These are phyloP conservation scores for Tethya wilhelma DNA, from an alignment of 37 sponge, comb jelly and placozoan genomes.

Conservation along the genomic window DNA sequence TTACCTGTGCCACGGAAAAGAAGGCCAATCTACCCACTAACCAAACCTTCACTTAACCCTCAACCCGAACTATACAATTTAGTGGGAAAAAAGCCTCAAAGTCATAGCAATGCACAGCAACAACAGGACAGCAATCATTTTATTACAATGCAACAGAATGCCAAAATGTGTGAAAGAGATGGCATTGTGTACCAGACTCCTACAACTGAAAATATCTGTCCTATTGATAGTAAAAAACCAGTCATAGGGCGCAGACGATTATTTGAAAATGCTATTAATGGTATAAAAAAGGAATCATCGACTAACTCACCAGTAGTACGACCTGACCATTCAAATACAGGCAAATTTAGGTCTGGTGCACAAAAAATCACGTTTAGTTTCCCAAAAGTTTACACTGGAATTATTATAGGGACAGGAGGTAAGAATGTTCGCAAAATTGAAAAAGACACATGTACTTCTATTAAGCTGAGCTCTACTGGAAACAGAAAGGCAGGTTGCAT, in stretches of 20 bases:
- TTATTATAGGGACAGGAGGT: slow-evolving; percentile 79
- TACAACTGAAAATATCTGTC: too few relatives aligned
- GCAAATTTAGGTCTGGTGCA: too few relatives aligned
- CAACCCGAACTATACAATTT: too few relatives aligned
- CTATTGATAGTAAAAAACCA: too few relatives aligned
- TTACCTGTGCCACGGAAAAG: too few relatives aligned
- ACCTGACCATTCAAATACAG: too few relatives aligned
- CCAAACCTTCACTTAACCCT: too few relatives aligned
- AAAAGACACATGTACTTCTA: slow-evolving; percentile 55
- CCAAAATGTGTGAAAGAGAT: background rate
- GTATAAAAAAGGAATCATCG: background rate
- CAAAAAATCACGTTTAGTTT: background rate
- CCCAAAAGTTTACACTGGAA: slow-evolving; percentile 67
- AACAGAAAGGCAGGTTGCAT: slow-evolving; percentile 23
- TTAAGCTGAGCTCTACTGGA: slow-evolving; percentile 21
- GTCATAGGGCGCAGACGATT: background rate
- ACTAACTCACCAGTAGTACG: too few relatives aligned
- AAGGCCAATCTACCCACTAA: too few relatives aligned
- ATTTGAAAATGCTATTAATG: background rate
- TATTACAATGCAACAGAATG: background rate
- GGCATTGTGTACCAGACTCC: background rate
- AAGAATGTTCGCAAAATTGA: slow-evolving; percentile 63
- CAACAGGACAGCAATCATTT: too few relatives aligned
- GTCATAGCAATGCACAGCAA: too few relatives aligned
- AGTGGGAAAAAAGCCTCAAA: too few relatives aligned